These are phyloP conservation scores for Chitala chitala DNA, from an alignment of 2,113 vertebrate species.

Conservation along the genomic window DNA sequence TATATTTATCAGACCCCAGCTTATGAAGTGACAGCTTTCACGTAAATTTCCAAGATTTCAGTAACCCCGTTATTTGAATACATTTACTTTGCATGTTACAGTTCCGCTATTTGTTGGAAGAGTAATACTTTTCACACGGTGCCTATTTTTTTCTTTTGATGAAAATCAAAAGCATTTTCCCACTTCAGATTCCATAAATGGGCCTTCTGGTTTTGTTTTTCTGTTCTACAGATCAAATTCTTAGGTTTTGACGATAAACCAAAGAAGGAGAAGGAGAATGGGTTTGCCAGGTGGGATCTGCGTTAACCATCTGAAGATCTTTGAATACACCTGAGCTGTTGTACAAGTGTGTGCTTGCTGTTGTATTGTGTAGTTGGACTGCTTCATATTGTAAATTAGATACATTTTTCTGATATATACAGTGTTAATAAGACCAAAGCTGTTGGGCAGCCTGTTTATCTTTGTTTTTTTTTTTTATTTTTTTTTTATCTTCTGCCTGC, in stretches of 20 bases:
- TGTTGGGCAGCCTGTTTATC: too few relatives aligned
- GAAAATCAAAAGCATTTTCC: neutral
- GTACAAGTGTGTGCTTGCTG: neutral
- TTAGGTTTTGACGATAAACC: constrained; percentile 72
- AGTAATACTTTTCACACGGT: neutral
- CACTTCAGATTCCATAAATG: neutral
- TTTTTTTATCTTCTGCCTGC: too few relatives aligned
- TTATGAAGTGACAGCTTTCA: neutral
- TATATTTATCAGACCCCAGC: neutral
- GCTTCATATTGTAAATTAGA: too few relatives aligned
- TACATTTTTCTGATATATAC: too few relatives aligned
- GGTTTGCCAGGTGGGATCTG: constrained; percentile 77
- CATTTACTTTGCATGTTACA: neutral
- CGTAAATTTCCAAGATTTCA: neutral
- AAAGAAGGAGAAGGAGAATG: constrained; percentile 91
- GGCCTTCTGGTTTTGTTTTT: neutral
- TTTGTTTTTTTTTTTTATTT: too few relatives aligned
- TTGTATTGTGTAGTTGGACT: neutral
- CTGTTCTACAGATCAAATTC: constrained; percentile 68
- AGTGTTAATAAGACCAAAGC: too few relatives aligned
- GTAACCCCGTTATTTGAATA: neutral
- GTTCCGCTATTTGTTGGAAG: neutral
- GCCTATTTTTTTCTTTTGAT: neutral
- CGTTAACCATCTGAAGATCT: neutral
- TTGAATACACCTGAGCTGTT: neutral